Evolutionary conservation across 64 coral and sea anemone genomes (phyloP), one percentile per base, ranked within the genome.

Genomic region (Montipora sp.): DNA sequence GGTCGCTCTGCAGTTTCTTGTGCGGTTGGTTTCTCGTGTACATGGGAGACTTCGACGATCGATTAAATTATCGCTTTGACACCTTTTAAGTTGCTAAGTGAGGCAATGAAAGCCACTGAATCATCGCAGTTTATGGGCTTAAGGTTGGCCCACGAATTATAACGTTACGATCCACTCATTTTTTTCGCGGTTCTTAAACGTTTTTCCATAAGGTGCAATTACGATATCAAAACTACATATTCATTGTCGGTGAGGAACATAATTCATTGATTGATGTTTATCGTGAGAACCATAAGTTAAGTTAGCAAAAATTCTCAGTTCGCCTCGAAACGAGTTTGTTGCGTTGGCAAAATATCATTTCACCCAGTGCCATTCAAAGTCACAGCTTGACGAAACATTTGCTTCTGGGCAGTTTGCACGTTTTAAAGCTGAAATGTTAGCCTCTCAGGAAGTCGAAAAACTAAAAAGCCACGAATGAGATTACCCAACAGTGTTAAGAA

Each of bases 21-120:
- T 8, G 3, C 2, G 11, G 36, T 36, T 36, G 36, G 36, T 36
- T 36, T 36, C 36, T 36, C 36, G 36, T 36, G 2, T 36, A 36
- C 36, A 36, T 36, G 36, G 36, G 36, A 36, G 36, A 36, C 36
- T 36, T 36, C 36, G 36, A 83, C 14, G 4, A 9, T 67, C 14
- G 59, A 83, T n/a, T 47, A 65, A 66, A 83, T 83, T 83, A 83
- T 83, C 80, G 15, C 80, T 83, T 83, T 83, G 16, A 8, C 80
- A 83, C 80, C 80, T 67, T 48, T 3, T 44, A 47, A 65, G 44
- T 67, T 68, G 59, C 27, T 67, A 83, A 83, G 59, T 83, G 80
- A 68, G 60, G 59, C 23, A 67, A 24, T 83, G 80, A 83, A 67
- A 83, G 80, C 19, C 6, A 83, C 63, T 83, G 63, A 65, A 83